phyloP scores from a whole-genome alignment of 1,140 invertebrate genomes.

The Drosophila elegans region DNA sequence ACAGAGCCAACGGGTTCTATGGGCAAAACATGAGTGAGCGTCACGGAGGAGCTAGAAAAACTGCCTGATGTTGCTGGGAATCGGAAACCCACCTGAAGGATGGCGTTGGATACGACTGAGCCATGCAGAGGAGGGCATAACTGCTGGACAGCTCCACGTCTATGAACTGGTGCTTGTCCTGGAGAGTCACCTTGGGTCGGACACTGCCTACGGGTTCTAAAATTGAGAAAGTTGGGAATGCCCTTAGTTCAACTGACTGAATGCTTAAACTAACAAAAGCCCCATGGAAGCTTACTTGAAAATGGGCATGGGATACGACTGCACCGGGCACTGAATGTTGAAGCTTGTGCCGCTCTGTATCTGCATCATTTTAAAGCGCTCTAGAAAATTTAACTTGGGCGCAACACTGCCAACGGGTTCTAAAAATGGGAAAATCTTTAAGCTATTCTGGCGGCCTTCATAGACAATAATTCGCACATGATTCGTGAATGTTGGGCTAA shows the following conservation, averaged over 20 bases:
- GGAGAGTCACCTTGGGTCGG: constrained; percentile 88
- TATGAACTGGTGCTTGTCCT: constrained; percentile 86
- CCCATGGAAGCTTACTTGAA: constrained; percentile 85
- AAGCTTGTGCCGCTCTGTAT: constrained; percentile 79
- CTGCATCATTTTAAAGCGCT: constrained; percentile 81
- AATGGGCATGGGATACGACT: constrained; percentile 89
- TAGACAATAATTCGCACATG: neutral
- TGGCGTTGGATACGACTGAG: constrained; percentile 90
- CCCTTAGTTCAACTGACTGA: constrained; percentile 18
- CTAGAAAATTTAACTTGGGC: constrained; percentile 86
- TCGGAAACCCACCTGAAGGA: constrained; percentile 87
- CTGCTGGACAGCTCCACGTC: constrained; percentile 87
- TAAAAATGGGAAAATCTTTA: constrained; percentile 21
- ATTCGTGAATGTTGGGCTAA: constrained; percentile 50
- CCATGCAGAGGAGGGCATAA: constrained; percentile 87
- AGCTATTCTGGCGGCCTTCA: neutral
- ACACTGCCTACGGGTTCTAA: constrained; percentile 91
- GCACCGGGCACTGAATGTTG: constrained; percentile 89
- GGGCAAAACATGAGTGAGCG: constrained; percentile 31
- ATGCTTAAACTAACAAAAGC: constrained; percentile 9
- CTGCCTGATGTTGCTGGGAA: constrained; percentile 34
- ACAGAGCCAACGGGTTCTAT: constrained; percentile 90
- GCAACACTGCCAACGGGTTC: constrained; percentile 85
- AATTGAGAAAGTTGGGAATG: neutral
- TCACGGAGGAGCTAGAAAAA: constrained; percentile 28